Conservation (phyloP, 2,888 invertebrate species). For the Euzophera pinguis region DNA sequence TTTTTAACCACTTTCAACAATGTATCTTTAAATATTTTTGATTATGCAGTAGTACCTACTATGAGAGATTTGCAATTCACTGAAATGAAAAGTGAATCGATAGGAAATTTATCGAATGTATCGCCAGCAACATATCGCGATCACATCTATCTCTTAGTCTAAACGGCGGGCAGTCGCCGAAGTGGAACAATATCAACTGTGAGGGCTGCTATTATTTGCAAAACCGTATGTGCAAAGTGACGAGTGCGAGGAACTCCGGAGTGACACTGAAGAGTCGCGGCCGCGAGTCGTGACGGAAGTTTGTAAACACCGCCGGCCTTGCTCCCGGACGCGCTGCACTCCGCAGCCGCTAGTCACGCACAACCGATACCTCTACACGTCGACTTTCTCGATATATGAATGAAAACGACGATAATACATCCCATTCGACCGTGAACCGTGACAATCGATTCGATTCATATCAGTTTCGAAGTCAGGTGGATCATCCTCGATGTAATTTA, state of each 20-base stretch:
- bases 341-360: constrained; percentile 47
- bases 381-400: constrained; percentile 57
- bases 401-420: constrained; percentile 51
- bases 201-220: constrained; percentile 76
- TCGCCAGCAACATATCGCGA: constrained; percentile 54
- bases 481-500: constrained; percentile 30
- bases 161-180: constrained; percentile 60
- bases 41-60: background rate
- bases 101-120: constrained; percentile 34
- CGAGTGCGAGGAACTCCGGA: constrained; percentile 65
- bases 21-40: background rate
- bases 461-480: constrained; percentile 41
- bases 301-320: constrained; percentile 76
- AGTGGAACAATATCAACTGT: constrained; percentile 73
- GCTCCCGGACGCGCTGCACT: constrained; percentile 56
- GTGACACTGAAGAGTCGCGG: constrained; percentile 15
- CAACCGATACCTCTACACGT: constrained; percentile 49
- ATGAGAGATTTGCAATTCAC: background rate
- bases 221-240: constrained; percentile 59
- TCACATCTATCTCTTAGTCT: constrained; percentile 63
- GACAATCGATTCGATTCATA: constrained; percentile 49
- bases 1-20: background rate
- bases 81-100: constrained; percentile 20
- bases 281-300: constrained; percentile 60
- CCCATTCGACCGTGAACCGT: constrained; percentile 38